Evolutionary conservation across 1,140 invertebrate genomes (phyloP), one percentile per base, ranked within the genome.

Genomic region (Wasmannia auropunctata): DNA sequence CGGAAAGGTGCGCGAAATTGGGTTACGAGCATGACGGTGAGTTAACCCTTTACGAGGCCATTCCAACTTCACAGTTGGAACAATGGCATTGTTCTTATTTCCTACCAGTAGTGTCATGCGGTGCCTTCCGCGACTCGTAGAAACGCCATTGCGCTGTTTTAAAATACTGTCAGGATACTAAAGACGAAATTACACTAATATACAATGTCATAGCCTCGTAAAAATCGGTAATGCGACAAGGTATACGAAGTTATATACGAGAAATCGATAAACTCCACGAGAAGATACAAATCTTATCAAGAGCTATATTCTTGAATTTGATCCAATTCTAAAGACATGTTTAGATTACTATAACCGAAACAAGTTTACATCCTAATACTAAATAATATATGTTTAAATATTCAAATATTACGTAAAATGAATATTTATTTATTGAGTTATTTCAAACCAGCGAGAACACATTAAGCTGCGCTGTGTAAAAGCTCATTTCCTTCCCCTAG

Each of bases 41-140:
- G 79, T 74, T 83, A 83, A 74, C 67, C 65, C 79, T 74, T 83
- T 83, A 83, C 60, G 69, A 83, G 51, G 40, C 79, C 31, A 65
- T 74, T 83, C 77, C 43, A 80, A 83, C 79, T 83, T 83, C 14
- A 54, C 51, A 81, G 49, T 81, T 70, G 77, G 37, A n/a, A 74
- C 79, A 72, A 72, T 74, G 28, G 67, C 51, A 83, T 83, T 83
- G 79, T 83, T 72, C 79, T 83, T 74, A 83, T 83, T 83, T 72
- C 37, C 67, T 58, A 83, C 25, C n/a, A n/a, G 49, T 81, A 72
- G 79, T 58, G 34, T 83, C 79, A 74, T 25, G 67, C 54, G 25
- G 49, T 58, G 49, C 46, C 51, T 70, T 81, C 63, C 79, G 65
- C 49, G 46, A 19, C 51, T 56, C 49, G 37, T 81, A 25, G 65